A percentile compares a stretch with the other conserved stretches of the same genome.
phyloP scores from a whole-genome alignment of 2,797 vertebrate species.

The Rhabdophis nuchalis region DNA sequence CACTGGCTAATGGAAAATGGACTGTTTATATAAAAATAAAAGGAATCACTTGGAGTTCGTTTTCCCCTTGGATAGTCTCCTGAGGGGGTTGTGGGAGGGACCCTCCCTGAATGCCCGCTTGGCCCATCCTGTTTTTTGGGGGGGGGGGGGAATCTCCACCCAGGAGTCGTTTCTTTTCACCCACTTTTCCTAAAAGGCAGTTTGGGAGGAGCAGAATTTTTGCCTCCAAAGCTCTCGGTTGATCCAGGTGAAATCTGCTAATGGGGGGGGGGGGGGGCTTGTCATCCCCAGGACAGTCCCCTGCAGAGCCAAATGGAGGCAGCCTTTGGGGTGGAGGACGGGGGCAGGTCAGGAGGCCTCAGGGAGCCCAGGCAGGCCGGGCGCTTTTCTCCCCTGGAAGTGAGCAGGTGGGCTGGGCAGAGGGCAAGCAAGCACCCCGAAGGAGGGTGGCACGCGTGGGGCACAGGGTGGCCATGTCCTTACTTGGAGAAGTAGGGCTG shows the following conservation, averaged over 20 bases:
- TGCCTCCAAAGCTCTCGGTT: not conserved
- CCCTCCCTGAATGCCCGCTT: not conserved
- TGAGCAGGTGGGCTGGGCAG: not conserved
- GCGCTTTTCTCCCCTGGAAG: not conserved
- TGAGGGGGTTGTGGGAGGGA: not conserved
- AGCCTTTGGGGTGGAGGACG: not conserved
- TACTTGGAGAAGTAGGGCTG: not conserved
- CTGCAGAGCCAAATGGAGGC: too few species aligned
- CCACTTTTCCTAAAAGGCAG: not conserved
- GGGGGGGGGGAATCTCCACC: not conserved
- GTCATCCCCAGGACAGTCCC: too few species aligned
- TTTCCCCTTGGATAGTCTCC: not conserved
- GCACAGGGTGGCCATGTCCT: not conserved
- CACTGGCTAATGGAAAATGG: too few species aligned
- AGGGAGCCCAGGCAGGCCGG: not conserved
- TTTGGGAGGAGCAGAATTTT: too few species aligned
- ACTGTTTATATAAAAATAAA: too few species aligned
- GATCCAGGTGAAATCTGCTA: not conserved
- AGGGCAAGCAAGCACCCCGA: not conserved
- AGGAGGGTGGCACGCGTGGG: not conserved
- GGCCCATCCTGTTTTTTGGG: not conserved
- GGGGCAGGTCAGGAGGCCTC: too few species aligned
- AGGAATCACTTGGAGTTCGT: too few species aligned
- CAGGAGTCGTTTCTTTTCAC: not conserved
- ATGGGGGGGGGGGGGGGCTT: fast-evolving